A percentile compares a stretch with the other conserved stretches of the same genome.
phyloP scores from a whole-genome alignment of 2,888 invertebrate genomes.

The Galeruca laticollis region DNA sequence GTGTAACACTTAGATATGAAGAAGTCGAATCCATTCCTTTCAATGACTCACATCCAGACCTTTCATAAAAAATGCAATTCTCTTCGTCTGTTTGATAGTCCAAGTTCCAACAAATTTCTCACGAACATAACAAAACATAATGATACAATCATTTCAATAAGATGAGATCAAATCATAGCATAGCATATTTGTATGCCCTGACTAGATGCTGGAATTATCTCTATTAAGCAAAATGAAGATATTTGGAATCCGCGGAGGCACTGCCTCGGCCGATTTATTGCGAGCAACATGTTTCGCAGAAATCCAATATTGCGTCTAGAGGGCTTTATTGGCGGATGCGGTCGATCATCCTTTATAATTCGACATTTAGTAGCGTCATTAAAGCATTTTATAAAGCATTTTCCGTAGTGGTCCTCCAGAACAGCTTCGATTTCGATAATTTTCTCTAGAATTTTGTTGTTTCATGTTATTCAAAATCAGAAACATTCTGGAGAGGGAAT shows the following conservation, averaged over 20 bases:
- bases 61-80: no score
- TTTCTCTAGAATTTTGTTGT: no score
- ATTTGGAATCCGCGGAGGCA: constrained; percentile 17
- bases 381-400: no score
- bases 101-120: background rate
- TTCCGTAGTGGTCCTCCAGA: no score
- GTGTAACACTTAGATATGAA: no score
- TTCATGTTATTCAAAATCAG: no score
- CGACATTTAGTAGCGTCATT: no score
- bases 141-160: constrained; percentile 8
- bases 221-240: constrained; percentile 24
- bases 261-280: constrained; percentile 20
- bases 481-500: no score
- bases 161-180: constrained; percentile 6
- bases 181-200: no score
- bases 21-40: no score
- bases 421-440: no score
- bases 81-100: background rate
- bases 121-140: background rate
- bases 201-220: constrained; percentile 21
- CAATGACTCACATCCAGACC: no score
- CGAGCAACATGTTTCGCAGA: constrained; percentile 21
- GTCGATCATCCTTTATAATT: constrained; percentile 28
- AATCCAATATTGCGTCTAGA: constrained; percentile 30
- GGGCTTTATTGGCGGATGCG: constrained; percentile 7